A percentile compares a stretch with the other conserved stretches of the same genome.
These are phyloP conservation scores for Azorinus chamasolen DNA, from an alignment of 2,888 invertebrate species.

Conservation along the genomic window DNA sequence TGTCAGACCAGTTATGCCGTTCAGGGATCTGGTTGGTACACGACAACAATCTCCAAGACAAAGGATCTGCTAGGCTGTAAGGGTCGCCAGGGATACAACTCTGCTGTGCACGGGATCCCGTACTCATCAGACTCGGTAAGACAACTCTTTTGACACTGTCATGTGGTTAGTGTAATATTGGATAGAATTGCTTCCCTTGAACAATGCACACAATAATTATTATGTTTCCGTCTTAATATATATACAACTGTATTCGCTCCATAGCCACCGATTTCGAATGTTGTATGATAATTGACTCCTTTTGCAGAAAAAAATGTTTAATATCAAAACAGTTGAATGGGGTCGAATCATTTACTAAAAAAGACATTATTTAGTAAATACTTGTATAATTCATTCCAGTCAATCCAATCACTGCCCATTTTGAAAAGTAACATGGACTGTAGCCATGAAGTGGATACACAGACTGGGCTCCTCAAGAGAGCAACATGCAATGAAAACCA, in stretches of 20 bases:
- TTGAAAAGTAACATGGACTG: constrained; percentile 89
- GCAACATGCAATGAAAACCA: constrained; percentile 91
- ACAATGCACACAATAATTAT: too few relatives aligned
- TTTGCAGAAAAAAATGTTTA: too few relatives aligned
- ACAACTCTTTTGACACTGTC: neutral
- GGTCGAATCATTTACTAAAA: too few relatives aligned
- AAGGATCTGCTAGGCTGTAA: constrained; percentile 83
- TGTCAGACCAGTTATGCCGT: constrained; percentile 92
- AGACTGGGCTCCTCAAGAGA: constrained; percentile 89
- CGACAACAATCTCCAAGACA: constrained; percentile 76
- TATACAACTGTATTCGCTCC: too few relatives aligned
- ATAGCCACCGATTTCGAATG: too few relatives aligned
- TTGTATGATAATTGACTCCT: too few relatives aligned
- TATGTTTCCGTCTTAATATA: too few relatives aligned
- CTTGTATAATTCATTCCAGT: too few relatives aligned
- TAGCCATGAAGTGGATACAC: constrained; percentile 89
- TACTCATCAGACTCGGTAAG: constrained; percentile 83
- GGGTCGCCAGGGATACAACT: constrained; percentile 79
- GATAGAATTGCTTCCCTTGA: too few relatives aligned
- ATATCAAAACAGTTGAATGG: too few relatives aligned
- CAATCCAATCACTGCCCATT: constrained; percentile 77
- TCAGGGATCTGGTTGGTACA: constrained; percentile 70
- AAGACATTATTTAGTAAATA: too few relatives aligned
- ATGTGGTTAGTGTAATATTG: too few relatives aligned
- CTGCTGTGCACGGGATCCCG: constrained; percentile 82